Evolutionary conservation across 2,888 invertebrate species (phyloP).

Genomic region (Glomeris marginata): DNA sequence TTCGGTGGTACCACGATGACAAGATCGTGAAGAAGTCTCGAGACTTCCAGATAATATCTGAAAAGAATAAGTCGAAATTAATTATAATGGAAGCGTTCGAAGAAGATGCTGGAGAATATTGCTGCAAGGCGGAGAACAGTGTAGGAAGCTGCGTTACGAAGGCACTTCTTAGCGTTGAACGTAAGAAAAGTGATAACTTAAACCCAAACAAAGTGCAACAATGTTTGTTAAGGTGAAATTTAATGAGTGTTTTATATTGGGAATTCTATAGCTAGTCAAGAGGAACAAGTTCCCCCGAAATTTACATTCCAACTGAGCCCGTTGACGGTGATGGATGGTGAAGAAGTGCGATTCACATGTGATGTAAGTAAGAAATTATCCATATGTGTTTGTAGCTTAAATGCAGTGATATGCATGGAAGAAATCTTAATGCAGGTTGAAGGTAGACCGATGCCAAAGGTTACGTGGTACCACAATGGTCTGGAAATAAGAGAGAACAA

Average conservation of each 20-base stretch:
- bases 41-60: conserved; percentile 53
- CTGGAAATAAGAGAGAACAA: conserved; percentile 21
- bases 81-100: conserved; percentile 54
- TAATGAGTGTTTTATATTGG: not conserved
- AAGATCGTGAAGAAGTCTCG: conserved; percentile 49
- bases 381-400: not conserved
- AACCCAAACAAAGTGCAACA: not conserved
- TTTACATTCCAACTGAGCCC: conserved; percentile 59
- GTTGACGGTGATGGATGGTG: conserved; percentile 74
- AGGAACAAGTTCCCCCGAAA: conserved; percentile 52
- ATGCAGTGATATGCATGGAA: conserved; percentile 15
- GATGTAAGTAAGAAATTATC: conserved; percentile 26
- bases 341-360: conserved; percentile 58
- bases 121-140: conserved; percentile 77
- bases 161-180: conserved; percentile 36
- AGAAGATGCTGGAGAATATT: conserved; percentile 58
- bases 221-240: not conserved
- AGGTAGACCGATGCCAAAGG: conserved; percentile 39
- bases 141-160: conserved; percentile 78
- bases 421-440: conserved; percentile 6
- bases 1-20: conserved; percentile 71
- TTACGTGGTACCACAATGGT: conserved; percentile 64
- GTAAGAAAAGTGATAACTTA: conserved; percentile 8
- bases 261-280: conserved; percentile 21
- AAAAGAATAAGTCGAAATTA: conserved; percentile 62